Conservation (phyloP, 1,140 invertebrate species). For the Thereuonema tuberculata region DNA sequence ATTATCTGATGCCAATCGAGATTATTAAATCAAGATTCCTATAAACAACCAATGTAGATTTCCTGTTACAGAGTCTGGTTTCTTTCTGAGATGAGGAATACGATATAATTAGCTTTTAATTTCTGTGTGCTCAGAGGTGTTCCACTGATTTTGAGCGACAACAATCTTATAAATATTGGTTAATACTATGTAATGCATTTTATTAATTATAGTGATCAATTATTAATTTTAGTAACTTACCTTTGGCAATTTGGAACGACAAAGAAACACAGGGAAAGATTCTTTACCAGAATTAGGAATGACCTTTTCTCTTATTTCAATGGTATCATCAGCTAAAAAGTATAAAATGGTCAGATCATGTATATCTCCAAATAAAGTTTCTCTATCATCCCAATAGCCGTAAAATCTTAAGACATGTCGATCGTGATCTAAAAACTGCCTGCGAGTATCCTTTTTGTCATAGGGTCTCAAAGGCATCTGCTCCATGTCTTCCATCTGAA, state of each 20-base stretch:
- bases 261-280: constrained; percentile 52
- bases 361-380: constrained; percentile 52
- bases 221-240: constrained; percentile 30
- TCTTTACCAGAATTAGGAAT: constrained; percentile 51
- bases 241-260: constrained; percentile 61
- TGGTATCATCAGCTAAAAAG: constrained; percentile 73
- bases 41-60: no score
- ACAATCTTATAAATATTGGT: no score
- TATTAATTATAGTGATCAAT: constrained; percentile 19
- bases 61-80: no score
- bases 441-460: constrained; percentile 37
- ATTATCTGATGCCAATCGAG: no score
- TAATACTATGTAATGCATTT: no score
- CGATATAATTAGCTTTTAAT: no score
- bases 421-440: constrained; percentile 60
- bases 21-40: no score
- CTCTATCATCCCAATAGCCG: constrained; percentile 78
- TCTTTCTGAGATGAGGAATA: no score
- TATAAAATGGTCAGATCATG: constrained; percentile 62
- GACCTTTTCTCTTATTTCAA: constrained; percentile 66
- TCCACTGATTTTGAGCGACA: no score
- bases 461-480: constrained; percentile 40
- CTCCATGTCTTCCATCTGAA: constrained; percentile 30
- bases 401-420: constrained; percentile 64
- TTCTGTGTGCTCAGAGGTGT: no score